Evolutionary conservation across 2,113 vertebrate species (phyloP), one percentile per base, ranked within the genome.

Genomic region (Taurulus bubalis): DNA sequence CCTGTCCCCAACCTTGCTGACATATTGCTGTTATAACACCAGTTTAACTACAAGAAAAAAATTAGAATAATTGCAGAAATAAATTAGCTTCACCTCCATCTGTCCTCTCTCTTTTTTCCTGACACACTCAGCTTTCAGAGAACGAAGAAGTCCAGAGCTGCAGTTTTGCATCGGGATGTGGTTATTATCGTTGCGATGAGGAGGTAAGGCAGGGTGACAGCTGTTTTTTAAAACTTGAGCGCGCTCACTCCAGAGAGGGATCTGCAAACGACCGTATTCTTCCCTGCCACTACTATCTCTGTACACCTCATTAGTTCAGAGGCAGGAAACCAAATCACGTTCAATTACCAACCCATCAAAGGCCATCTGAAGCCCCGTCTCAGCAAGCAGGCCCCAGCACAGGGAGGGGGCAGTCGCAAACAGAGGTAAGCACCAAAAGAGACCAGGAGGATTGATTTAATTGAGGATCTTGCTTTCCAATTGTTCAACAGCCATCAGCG

Each of bases 321-420:
- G 89, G 92, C 93, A 93, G 92, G 88, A 92, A 95, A 92, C 91
- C 91, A 94, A 95, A 95, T 95, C 92, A 94, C 69, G 56, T 87
- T 93, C 91, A 95, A 94, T 95, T 94, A 94, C 90, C 90, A 89
- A 94, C 91, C 92, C 94, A 92, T 93, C 91, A 93, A 90, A 93
- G 93, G 87, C 90, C 92, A 90, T 71, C 90, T 83, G 92, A 92
- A 94, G 90, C 90, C 87, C 89, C 86, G 88, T 87, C 89, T 92
- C 92, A 93, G 93, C 92, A 94, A 85, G 91, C 73, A 16, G 77
- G 71, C 40, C 89, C 28, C 80, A 28, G 55, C 55, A 30, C 63
- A 22, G 53, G 51, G 49, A 6, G 20, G n/a, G 49, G 49, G 49
- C 6, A 3, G n/a, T 12, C n/a, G 55, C 55, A 30, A 16, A 30